These are phyloP conservation scores for Trogon melanurus DNA, from an alignment of 2,113 vertebrate species.

Conservation along the genomic window DNA sequence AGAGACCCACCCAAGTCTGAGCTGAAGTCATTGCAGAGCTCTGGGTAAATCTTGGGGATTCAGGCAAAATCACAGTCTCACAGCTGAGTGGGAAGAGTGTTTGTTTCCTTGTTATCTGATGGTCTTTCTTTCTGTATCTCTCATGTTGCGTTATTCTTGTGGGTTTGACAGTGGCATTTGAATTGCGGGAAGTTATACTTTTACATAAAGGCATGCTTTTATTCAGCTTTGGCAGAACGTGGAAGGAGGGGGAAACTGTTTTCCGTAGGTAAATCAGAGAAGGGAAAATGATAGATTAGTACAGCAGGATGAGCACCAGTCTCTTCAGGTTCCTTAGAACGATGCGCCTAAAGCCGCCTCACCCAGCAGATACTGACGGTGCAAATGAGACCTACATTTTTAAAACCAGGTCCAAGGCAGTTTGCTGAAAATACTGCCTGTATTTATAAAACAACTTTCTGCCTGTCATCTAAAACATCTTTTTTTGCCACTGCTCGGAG, in stretches of 20 bases:
- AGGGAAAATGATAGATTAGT: neutral
- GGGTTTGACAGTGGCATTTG: neutral
- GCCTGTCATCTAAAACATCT: neutral
- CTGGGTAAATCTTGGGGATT: neutral
- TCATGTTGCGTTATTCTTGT: neutral
- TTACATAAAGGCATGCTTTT: neutral
- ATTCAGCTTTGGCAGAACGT: neutral
- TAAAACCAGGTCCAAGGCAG: neutral
- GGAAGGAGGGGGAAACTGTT: neutral
- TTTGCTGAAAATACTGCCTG: neutral
- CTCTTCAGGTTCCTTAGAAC: neutral
- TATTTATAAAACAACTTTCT: neutral
- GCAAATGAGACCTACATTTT: neutral
- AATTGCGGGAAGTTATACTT: neutral
- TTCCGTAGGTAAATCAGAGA: neutral
- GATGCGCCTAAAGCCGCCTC: neutral
- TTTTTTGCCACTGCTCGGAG: neutral
- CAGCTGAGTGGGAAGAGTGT: neutral
- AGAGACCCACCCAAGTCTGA: constrained; percentile 8
- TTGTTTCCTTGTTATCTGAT: neutral
- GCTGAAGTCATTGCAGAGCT: neutral
- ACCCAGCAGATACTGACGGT: neutral
- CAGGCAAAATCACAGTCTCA: neutral
- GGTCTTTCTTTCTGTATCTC: neutral
- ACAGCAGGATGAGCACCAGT: neutral